A percentile compares a stretch with the other conserved stretches of the same genome.
Evolutionary conservation across 2,888 invertebrate genomes (phyloP).

Genomic region (Cryptus armator): DNA sequence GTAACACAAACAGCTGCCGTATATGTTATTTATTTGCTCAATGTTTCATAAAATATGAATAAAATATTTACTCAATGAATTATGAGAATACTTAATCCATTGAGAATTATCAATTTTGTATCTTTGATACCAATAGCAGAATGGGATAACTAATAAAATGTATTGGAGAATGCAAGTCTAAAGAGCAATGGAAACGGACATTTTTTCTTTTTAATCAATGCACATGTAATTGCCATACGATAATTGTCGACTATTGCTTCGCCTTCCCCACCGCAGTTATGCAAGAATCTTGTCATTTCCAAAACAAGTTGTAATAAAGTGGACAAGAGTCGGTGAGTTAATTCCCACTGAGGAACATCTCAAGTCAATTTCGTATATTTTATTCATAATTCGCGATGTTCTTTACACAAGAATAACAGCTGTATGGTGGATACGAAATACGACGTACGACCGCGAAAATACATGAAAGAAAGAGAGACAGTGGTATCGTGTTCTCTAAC

Average conservation of each 20-base stretch:
- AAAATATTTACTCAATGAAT: too few relatives aligned
- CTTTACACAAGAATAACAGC: not conserved
- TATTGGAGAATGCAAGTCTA: too few relatives aligned
- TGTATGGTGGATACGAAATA: not conserved
- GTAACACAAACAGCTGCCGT: too few relatives aligned
- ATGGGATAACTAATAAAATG: too few relatives aligned
- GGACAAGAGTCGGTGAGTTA: not conserved
- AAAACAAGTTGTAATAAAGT: conserved; percentile 7
- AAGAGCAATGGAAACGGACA: too few relatives aligned
- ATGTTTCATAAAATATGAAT: too few relatives aligned
- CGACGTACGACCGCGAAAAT: conserved; percentile 2
- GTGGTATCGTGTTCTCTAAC: conserved; percentile 9
- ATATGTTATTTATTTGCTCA: too few relatives aligned
- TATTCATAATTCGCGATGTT: too few relatives aligned
- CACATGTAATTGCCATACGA: conserved; percentile 20
- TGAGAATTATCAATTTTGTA: too few relatives aligned
- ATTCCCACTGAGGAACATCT: not conserved
- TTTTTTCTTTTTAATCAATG: conserved; percentile 43
- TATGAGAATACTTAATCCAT: too few relatives aligned
- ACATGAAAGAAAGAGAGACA: conserved; percentile 10
- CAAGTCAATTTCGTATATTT: too few relatives aligned
- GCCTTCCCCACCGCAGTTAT: conserved; percentile 23
- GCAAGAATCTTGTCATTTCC: conserved; percentile 44
- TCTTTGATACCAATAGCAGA: too few relatives aligned
- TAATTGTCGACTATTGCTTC: conserved; percentile 40